Evolutionary conservation across 1,140 invertebrate species (phyloP).

Genomic region (Philopotamus ludificatus): DNA sequence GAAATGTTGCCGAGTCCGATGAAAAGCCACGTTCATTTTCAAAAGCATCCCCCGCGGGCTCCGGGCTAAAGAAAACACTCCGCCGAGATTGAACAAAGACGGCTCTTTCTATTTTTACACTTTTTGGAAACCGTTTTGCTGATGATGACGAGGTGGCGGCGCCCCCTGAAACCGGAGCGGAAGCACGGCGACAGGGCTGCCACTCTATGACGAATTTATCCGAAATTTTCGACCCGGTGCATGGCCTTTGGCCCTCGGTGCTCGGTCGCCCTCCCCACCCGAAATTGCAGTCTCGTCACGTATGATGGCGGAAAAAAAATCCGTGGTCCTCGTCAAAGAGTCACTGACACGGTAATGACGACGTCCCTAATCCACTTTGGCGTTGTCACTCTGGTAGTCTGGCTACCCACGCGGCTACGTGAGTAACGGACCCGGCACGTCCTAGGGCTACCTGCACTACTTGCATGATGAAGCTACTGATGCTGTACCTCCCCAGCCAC

Average conservation of each 20-base stretch:
- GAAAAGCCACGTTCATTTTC: slow-evolving; percentile 25
- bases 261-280: background rate
- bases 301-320: slow-evolving; percentile 8
- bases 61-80: slow-evolving; percentile 19
- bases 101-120: slow-evolving; percentile 14
- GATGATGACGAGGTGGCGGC: background rate
- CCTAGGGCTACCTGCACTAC: background rate
- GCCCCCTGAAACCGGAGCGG: background rate
- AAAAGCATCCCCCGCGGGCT: slow-evolving; percentile 13
- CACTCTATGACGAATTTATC: background rate
- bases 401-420: slow-evolving; percentile 18
- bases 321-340: slow-evolving; percentile 11
- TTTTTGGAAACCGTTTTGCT: background rate
- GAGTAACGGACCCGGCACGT: slow-evolving; percentile 3
- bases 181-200: background rate
- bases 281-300: slow-evolving; percentile 1
- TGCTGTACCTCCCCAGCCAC: no score
- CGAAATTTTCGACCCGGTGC: background rate
- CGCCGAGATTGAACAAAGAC: slow-evolving; percentile 21
- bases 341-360: slow-evolving; percentile 14
- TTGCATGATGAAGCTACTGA: background rate
- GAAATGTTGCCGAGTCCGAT: slow-evolving; percentile 6
- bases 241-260: background rate
- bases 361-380: slow-evolving; percentile 24
- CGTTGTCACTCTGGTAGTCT: background rate